Base-by-base conservation (phyloP, 1,140 invertebrate genomes). In the Hestina assimilis region DNA sequence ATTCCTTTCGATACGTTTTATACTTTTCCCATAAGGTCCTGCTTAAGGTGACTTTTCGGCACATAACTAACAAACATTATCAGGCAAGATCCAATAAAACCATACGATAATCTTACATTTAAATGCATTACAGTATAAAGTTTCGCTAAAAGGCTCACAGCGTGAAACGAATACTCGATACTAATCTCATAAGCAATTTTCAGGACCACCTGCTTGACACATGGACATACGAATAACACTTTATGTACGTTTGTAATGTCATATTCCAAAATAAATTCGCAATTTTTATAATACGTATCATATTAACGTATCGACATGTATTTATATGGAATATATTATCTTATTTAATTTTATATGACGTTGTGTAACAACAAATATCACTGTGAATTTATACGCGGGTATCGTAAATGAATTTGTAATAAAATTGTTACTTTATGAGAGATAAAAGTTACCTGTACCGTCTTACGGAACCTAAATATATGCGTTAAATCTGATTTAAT, bases 211-310 rank as follows among this genome's bases (percentile, higher is more conserved):
- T 72, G 67, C 56, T 70, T 80, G 75, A 79, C 78, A 75, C 68
- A 69, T 68, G 69, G 54, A 72, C 72, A 72, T 81, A 74, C 57
- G 55, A 75, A 73, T 31, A 31, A 35, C 43, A 74, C 60, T 83
- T 84, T 82, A 86, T 82, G 67, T 63, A 72, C 58, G 47, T 48
- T 67, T 72, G 67, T 75, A 72, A 70, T 58, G 46, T 61, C 23
- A 42, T 33, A 69, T 64, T 50, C 67, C 51, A 59, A n/a, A 69
- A 86, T 84, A 84, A 83, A 83, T 68, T 79, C 61, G 59, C 68
- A 66, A 50, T 76, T 78, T 85, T 86, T 83, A 83, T 79, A 75
- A 62, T 69, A 73, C 69, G 52, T 72, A 73, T 74, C 67, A 63
- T 73, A 79, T 82, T 80, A 82, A 79, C 60, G 62, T 57, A 67